These are phyloP conservation scores for Pollenia labialis DNA, from an alignment of 2,888 invertebrate genomes.

Conservation along the genomic window DNA sequence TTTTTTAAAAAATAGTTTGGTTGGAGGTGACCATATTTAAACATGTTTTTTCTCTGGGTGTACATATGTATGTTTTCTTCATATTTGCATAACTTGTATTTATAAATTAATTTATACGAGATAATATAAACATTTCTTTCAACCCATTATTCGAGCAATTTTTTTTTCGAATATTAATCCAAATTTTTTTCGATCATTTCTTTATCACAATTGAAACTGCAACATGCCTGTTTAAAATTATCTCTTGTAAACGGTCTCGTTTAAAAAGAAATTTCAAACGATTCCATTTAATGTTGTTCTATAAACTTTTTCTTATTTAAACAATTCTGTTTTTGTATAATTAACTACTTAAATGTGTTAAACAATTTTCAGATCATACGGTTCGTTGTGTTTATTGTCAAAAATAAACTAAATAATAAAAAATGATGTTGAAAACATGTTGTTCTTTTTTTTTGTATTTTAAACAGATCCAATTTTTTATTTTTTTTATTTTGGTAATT, in stretches of 20 bases:
- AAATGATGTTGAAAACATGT: conserved; percentile 61
- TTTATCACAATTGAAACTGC: too few relatives aligned
- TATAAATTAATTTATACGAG: too few relatives aligned
- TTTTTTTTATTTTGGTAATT: conserved; percentile 36
- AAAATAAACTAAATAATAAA: conserved; percentile 25
- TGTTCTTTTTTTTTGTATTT: conserved; percentile 38
- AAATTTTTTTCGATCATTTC: too few relatives aligned
- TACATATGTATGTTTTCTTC: too few relatives aligned
- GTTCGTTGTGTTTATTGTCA: conserved; percentile 16
- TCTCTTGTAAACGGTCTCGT: not conserved
- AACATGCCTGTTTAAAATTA: not conserved
- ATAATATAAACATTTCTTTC: too few relatives aligned
- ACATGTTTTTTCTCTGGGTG: too few relatives aligned
- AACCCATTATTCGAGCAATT: too few relatives aligned
- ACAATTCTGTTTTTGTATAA: conserved; percentile 14
- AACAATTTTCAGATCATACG: conserved; percentile 16
- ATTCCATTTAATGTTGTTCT: conserved; percentile 42
- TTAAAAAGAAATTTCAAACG: not conserved
- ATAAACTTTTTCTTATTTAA: not conserved
- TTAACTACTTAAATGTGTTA: conserved; percentile 65
- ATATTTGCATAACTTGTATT: too few relatives aligned
- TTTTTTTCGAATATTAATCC: too few relatives aligned
- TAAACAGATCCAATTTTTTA: not conserved
- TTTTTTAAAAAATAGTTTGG: too few relatives aligned
- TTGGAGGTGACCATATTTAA: too few relatives aligned